phyloP scores from a whole-genome alignment of 2,888 invertebrate species.

The Lasioglossum vierecki region DNA sequence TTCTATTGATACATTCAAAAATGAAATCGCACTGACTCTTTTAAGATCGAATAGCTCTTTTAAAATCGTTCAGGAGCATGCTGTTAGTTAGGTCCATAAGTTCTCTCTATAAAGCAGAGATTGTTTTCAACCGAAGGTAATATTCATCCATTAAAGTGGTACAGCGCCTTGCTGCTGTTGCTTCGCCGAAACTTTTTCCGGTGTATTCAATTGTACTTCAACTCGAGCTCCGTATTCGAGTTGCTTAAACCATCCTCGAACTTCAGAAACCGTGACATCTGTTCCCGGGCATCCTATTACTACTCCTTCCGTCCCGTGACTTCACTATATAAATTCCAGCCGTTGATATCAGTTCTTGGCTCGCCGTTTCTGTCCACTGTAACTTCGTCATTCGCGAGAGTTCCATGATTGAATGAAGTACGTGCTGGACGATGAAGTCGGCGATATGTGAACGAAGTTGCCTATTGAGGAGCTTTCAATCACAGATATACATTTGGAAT shows the following conservation, averaged over 20 bases:
- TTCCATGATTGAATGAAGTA: slow-evolving; percentile 12
- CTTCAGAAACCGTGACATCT: slow-evolving; percentile 23
- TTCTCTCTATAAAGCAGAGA: neutral
- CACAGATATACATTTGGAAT: neutral
- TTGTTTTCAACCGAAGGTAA: neutral
- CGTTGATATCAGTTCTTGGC: slow-evolving; percentile 8
- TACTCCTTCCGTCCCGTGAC: neutral
- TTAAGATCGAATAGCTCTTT: neutral
- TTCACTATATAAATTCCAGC: slow-evolving; percentile 8
- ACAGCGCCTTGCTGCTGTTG: neutral
- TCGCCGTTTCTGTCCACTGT: neutral
- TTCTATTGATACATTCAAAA: neutral
- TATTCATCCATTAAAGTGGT: neutral
- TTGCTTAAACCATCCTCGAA: slow-evolving; percentile 19
- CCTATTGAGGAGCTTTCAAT: neutral
- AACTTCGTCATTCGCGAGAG: neutral
- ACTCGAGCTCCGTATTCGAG: neutral
- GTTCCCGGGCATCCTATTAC: slow-evolving; percentile 6
- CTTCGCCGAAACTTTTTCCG: neutral
- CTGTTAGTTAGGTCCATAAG: neutral
- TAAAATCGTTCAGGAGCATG: neutral
- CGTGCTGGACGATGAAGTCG: neutral
- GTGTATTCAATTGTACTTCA: neutral
- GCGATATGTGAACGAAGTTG: neutral
- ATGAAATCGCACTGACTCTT: neutral